Base-by-base conservation (phyloP, 2,113 vertebrate genomes). In the Phainopepla nitens region DNA sequence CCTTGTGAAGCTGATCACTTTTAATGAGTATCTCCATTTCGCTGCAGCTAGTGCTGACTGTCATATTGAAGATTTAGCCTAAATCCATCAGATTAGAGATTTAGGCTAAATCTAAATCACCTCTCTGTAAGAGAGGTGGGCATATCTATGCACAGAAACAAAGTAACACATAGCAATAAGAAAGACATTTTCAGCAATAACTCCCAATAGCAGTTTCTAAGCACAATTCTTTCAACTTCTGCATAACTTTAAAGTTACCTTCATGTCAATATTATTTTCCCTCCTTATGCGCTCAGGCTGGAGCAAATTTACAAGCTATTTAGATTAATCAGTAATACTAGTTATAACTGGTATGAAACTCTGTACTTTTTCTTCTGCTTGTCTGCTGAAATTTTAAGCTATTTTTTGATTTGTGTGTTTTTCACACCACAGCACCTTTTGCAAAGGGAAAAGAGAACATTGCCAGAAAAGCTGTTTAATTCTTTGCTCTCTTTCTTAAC, bases 21-120 rank as follows among this genome's bases (percentile, higher is more conserved):
- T 4, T 2, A 62, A 51, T 7, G 19, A 57, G 19, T 8, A 19
- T 24, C 29, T 66, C 10, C 0, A 0, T 78, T 78, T 87, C 60
- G 50, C 77, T 35, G 62, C 22, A 29, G 6, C 44, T 39, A 23
- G 33, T 1, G 1, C 47, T 69, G 44, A 16, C 60, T 56, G 47
- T 54, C 29, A 24, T 44, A 53, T 36, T 61, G 45, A 49, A 80
- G 62, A 65, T 49, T 41, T 56, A 80, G 41, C 27, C 73, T 72
- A 39, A 39, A 39, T 39, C 39, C 12, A 9, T 39, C 39, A 39
- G 39, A 39, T 39, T 39, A 39, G 39, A 39, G 39, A 39, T 39
- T 39, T 39, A 39, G 9, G 39, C 39, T 39, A 39, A 39, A 39
- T 39, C 39, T 39, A 39, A 39, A 12, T 39, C 39, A 39, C 39